Evolutionary conservation across 2,113 vertebrate genomes (phyloP).

Genomic region (Oryzias celebensis): DNA sequence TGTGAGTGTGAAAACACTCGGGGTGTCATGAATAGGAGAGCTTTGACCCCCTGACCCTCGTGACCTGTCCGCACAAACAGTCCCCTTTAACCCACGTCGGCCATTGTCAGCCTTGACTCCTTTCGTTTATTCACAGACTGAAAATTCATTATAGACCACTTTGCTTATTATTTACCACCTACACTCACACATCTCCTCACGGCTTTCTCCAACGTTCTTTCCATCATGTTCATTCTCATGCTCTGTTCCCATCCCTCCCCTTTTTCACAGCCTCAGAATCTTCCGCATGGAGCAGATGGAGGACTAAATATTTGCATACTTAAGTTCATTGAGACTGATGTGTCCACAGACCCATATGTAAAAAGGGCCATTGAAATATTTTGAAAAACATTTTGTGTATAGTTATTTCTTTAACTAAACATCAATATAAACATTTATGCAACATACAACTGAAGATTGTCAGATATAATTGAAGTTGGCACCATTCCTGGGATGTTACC

Average conservation of each 20-base stretch:
- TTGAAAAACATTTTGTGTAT: too few species aligned
- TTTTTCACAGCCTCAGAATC: constrained; percentile 13
- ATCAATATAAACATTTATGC: too few species aligned
- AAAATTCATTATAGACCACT: constrained; percentile 65
- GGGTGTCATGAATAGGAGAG: constrained; percentile 70
- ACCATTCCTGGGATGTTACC: too few species aligned
- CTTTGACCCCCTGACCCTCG: constrained; percentile 63
- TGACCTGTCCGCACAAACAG: constrained; percentile 69
- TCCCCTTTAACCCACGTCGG: constrained; percentile 42
- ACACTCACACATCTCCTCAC: constrained; percentile 24
- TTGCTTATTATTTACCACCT: constrained; percentile 57
- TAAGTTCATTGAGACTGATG: too few species aligned
- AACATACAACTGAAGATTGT: too few species aligned
- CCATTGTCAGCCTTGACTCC: constrained; percentile 64
- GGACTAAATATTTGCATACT: too few species aligned
- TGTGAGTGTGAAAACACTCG: constrained; percentile 60
- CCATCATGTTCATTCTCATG: constrained; percentile 17
- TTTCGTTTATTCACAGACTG: constrained; percentile 48
- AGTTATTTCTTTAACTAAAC: too few species aligned
- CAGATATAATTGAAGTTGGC: too few species aligned
- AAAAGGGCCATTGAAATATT: too few species aligned
- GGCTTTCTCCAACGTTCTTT: constrained; percentile 14
- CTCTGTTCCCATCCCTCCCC: constrained; percentile 29
- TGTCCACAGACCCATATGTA: too few species aligned
- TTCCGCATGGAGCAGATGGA: background rate